Evolutionary conservation across 2,888 invertebrate species (phyloP).

Genomic region (Scaptomyza polygonia): DNA sequence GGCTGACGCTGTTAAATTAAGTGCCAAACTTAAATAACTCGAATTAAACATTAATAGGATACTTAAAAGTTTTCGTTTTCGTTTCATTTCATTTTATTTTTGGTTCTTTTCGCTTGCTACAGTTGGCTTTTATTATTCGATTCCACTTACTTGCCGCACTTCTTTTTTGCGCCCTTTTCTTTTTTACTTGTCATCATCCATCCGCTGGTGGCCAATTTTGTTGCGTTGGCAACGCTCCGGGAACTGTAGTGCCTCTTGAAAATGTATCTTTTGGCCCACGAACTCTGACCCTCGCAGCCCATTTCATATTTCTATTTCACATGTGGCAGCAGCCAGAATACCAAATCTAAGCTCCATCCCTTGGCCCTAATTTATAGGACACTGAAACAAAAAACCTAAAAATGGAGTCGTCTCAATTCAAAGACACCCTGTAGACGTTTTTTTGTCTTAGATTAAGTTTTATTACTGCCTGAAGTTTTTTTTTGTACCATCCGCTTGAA

Average conservation of each 20-base stretch:
- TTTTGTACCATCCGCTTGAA: neutral
- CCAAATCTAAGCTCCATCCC: conserved; percentile 10
- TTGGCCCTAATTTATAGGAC: neutral
- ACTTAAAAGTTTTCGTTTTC: conserved; percentile 74
- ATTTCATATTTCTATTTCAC: conserved; percentile 42
- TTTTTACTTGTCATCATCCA: neutral
- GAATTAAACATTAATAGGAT: conserved; percentile 79
- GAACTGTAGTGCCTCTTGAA: conserved; percentile 29
- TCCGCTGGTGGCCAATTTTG: conserved; percentile 23
- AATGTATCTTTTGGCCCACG: conserved; percentile 31
- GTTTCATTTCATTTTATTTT: conserved; percentile 26
- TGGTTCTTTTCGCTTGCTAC: conserved; percentile 16
- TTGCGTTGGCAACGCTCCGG: conserved; percentile 24
- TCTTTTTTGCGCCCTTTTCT: neutral
- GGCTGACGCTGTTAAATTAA: conserved; percentile 65
- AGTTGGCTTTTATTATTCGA: conserved; percentile 55
- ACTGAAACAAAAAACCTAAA: neutral
- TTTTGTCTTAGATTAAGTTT: too few species aligned
- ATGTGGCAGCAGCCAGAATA: conserved; percentile 8
- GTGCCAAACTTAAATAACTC: conserved; percentile 79
- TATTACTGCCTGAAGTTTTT: too few species aligned
- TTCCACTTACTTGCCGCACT: conserved; percentile 35
- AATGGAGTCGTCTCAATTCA: neutral
- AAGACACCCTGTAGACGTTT: conserved; percentile 3
- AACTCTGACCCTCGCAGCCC: conserved; percentile 26